Evolutionary conservation across 2,888 invertebrate genomes (phyloP).

Genomic region (Apodemia arnacis): DNA sequence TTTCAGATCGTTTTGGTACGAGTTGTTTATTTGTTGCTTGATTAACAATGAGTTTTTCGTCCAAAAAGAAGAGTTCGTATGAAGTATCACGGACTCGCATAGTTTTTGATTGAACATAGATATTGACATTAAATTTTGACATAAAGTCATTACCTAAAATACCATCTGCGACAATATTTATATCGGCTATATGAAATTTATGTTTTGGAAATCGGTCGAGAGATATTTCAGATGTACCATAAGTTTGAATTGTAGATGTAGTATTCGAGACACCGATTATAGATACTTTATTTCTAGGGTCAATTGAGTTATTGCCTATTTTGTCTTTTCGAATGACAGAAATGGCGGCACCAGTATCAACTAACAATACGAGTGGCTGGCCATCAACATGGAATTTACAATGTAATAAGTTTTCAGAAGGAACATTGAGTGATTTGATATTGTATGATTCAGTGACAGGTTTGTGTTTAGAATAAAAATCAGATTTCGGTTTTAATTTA

Average conservation of each 20-base stretch:
- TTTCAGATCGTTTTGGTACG: constrained; percentile 74
- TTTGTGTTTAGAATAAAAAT: constrained; percentile 33
- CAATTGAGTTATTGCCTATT: constrained; percentile 62
- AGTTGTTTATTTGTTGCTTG: constrained; percentile 49
- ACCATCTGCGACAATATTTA: constrained; percentile 82
- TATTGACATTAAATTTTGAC: constrained; percentile 82
- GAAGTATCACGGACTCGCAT: constrained; percentile 77
- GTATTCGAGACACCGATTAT: constrained; percentile 83
- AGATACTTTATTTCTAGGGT: constrained; percentile 72
- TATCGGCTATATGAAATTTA: constrained; percentile 81
- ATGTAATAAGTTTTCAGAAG: constrained; percentile 82
- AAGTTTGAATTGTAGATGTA: constrained; percentile 66
- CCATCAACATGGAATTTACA: constrained; percentile 80
- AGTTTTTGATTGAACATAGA: constrained; percentile 84
- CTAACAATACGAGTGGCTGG: constrained; percentile 71
- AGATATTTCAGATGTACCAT: constrained; percentile 76
- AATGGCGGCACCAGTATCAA: constrained; percentile 84
- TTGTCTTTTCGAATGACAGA: constrained; percentile 76
- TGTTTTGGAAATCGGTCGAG: constrained; percentile 78
- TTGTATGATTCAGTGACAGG: constrained; percentile 48
- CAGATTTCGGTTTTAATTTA: constrained; percentile 53
- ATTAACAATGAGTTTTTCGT: constrained; percentile 37
- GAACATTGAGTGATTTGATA: constrained; percentile 82
- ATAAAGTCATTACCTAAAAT: constrained; percentile 85
- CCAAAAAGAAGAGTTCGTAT: constrained; percentile 74